phyloP scores from a whole-genome alignment of 2,113 vertebrate genomes.

The Redunca redunca region DNA sequence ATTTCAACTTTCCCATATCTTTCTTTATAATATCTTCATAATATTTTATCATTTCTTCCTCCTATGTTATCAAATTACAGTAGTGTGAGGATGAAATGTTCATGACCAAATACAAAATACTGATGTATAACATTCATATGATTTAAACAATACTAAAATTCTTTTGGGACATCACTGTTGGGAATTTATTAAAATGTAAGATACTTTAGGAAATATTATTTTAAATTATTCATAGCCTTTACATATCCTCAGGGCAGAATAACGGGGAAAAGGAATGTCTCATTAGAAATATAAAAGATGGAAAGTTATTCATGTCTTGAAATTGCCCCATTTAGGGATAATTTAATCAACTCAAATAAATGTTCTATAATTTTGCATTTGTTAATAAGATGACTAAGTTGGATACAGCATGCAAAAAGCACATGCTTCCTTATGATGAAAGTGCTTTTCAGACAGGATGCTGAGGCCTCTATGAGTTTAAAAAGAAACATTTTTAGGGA shows the following conservation, averaged over 20 bases:
- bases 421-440: not conserved
- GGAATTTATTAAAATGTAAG: constrained; percentile 49
- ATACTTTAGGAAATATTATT: constrained; percentile 44
- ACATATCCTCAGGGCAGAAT: constrained; percentile 23
- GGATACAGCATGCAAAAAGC: not conserved
- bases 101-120: constrained; percentile 20
- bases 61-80: not conserved
- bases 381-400: constrained; percentile 46
- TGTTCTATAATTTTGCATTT: constrained; percentile 29
- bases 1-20: not conserved
- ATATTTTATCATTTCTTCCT: not conserved
- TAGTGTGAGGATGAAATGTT: not conserved
- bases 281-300: constrained; percentile 47
- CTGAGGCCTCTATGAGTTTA: not conserved
- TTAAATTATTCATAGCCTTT: constrained; percentile 59
- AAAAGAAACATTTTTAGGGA: constrained; percentile 19
- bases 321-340: constrained; percentile 48
- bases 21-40: not conserved
- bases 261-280: constrained; percentile 1
- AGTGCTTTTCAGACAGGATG: constrained; percentile 33
- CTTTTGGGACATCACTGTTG: constrained; percentile 12
- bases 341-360: constrained; percentile 63
- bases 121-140: not conserved
- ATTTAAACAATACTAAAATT: constrained; percentile 32
- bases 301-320: constrained; percentile 44